Base-by-base conservation (phyloP, 2,888 invertebrate species). In the Perizoma flavofasciatum region DNA sequence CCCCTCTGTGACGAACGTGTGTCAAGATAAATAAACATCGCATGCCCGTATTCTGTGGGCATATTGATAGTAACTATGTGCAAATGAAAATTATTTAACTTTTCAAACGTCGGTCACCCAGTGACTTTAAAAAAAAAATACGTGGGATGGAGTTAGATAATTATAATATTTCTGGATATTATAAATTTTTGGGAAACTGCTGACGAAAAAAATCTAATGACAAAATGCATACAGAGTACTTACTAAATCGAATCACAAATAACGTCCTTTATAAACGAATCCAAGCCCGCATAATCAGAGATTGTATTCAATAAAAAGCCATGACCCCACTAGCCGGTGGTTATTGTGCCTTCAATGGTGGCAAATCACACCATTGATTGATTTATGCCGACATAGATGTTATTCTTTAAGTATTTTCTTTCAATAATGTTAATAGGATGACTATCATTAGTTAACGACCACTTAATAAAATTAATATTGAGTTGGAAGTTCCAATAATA, bases 291-390 rank as follows among this genome's bases (percentile, higher is more conserved):
- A 89, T 89, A 80, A 77, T 77, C 67, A 70, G 66, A 71, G 51
- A 85, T 82, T 69, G 77, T 74, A 81, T 81, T 79, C 80, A 87
- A 88, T 88, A 86, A 88, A 89, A 88, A 83, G 77, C 75, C 79
- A 72, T 79, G 84, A 85, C 85, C 85, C 78, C 79, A 64, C 66
- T 75, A 74, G 77, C 79, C 79, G 74, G 66, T 61, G 61, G 61
- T 81, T 67, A 85, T 88, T 88, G 85, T 86, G 62, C 67, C 57
- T 63, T 71, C 70, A 81, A 79, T 79, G 75, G 77, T 75, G 75
- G 79, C 78, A 81, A 85, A 88, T 88, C 83, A 77, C 74, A 78
- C 61, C 61, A 65, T 61, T 65, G 65, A 65, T 61, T 65, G 65
- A 69, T 69, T 73, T 63, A 67, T 67, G 65, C 61, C 49, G 49